Evolutionary conservation across 2,797 vertebrate genomes (phyloP), one percentile per base, ranked within the genome.

Genomic region (Clamator glandarius): DNA sequence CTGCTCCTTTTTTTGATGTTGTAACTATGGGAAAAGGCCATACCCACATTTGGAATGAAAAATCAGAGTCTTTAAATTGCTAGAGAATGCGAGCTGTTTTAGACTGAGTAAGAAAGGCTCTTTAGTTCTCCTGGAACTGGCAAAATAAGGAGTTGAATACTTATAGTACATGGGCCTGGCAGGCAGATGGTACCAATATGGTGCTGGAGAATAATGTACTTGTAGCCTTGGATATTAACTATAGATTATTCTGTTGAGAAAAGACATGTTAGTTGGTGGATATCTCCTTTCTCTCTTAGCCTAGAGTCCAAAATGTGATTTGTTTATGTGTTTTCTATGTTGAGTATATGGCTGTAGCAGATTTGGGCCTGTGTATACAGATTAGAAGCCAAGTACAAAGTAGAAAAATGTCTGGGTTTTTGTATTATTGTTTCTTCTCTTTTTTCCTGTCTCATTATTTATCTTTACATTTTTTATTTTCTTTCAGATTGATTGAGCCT

Each of bases 71-170:
- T 86, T 88, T 50, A 78, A n/a, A 75, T 83, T 63, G 42, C 39
- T 88, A 5, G 36, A 92, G 82, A 88, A 73, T 55, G 44, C 61
- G 33, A 80, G 83, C 64, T 93, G 84, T 33, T 74, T 81, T 57
- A 83, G 50, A 35, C 14, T 5, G 28, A 23, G 33, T 51, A 72
- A 78, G 89, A 83, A 93, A 88, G 17, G 3, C 48, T 88, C 62
- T 78, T 79, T 68, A 59, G 86, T 84, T 95, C 52, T 89, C 25
- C 36, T 88, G 85, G 82, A 82, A 76, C 76, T 87, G 82, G 75
- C 73, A 80, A 83, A 93, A n/a, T 55, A 31, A 87, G 64, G 84
- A 95, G 82, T 84, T 92, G 95, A 93, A 94, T 68, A 74, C 79
- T 92, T 84, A 50, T 64, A 76, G 55, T 42, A 62, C 85, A 57